Evolutionary conservation across 2,113 vertebrate genomes (phyloP).

Genomic region (Solenodon paradoxus): DNA sequence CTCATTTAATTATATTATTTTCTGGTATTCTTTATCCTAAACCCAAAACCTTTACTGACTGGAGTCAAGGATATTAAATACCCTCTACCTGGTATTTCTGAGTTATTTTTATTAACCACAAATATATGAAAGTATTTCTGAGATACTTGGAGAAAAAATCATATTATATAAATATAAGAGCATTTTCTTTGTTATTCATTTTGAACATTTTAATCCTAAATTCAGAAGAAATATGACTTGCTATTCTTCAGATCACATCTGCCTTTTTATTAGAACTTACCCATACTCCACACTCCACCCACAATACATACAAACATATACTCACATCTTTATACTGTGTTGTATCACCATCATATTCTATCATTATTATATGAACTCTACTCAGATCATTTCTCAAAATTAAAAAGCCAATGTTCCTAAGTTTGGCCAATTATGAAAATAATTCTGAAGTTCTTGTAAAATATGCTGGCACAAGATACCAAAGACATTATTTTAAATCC

Average conservation of each 20-base stretch:
- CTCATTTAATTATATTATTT: slow-evolving; percentile 9
- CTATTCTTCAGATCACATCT: slow-evolving; percentile 1
- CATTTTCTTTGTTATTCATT: slow-evolving; percentile 24
- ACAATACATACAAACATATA: not conserved
- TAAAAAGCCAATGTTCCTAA: slow-evolving; percentile 12
- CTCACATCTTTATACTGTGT: not conserved
- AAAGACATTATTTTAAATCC: slow-evolving; percentile 13
- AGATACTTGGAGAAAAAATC: not conserved
- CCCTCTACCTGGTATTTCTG: not conserved
- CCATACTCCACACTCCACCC: not conserved
- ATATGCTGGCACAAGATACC: not conserved
- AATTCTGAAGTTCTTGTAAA: slow-evolving; percentile 37
- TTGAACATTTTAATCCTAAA: not conserved
- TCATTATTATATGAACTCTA: not conserved
- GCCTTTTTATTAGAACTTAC: not conserved
- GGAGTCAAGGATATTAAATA: not conserved
- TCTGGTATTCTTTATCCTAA: not conserved
- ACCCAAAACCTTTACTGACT: not conserved
- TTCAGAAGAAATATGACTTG: not conserved
- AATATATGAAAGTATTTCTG: slow-evolving; percentile 5
- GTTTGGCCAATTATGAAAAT: not conserved
- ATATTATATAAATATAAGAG: not conserved
- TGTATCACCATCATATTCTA: not conserved
- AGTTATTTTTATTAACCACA: slow-evolving; percentile 24
- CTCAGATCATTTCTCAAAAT: not conserved